Conservation (phyloP, 2,888 invertebrate genomes). For the Steinernema hermaphroditum region DNA sequence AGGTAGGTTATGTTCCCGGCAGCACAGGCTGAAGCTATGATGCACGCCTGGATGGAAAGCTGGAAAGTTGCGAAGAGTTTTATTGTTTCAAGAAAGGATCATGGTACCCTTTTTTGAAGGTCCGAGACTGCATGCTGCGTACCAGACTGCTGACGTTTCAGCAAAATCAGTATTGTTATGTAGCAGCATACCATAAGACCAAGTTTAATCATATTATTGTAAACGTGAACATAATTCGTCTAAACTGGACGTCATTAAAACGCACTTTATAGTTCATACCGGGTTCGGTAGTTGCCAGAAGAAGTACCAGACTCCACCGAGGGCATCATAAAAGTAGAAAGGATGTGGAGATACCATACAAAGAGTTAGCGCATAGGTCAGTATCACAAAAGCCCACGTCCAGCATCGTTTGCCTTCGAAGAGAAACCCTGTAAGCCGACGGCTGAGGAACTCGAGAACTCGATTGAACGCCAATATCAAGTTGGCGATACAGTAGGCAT, state of each 20-base stretch:
- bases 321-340: not conserved
- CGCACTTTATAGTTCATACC: not conserved
- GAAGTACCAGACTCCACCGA: constrained; percentile 16
- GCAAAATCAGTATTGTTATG: not conserved
- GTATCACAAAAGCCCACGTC: not conserved
- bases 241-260: not conserved
- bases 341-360: not conserved
- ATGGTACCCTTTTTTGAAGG: not conserved
- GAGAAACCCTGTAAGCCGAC: not conserved
- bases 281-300: not conserved
- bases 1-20: constrained; percentile 15
- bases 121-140: not conserved
- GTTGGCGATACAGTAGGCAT: not conserved
- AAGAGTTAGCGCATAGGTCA: not conserved
- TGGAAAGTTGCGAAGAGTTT: not conserved
- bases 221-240: constrained; percentile 13
- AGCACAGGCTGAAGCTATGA: constrained; percentile 7
- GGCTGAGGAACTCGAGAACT: not conserved
- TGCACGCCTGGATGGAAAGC: constrained; percentile 11
- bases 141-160: not conserved
- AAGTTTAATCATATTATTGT: constrained; percentile 21
- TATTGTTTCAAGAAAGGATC: not conserved
- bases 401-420: not conserved
- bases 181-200: not conserved
- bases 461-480: not conserved